Evolutionary conservation across 1,140 invertebrate species (phyloP).

Genomic region (Caenorhabditis elegans): WBcel235 BX284603.4:7378501-7379000

Average conservation of each 20-base stretch:
- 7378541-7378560: constrained; percentile 10
- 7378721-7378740: neutral
- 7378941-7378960: neutral
- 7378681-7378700: neutral
- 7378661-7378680: neutral
- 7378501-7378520: neutral
- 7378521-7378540: neutral
- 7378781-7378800: too few relatives aligned
- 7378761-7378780: too few relatives aligned
- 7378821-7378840: too few relatives aligned
- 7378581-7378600: neutral
- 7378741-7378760: neutral
- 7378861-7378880: too few relatives aligned
- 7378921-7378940: neutral
- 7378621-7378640: constrained; percentile 12
- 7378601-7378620: constrained; percentile 4
- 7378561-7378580: neutral
- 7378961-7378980: neutral
- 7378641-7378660: constrained; percentile 1
- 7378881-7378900: too few relatives aligned
- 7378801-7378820: too few relatives aligned
- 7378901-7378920: neutral
- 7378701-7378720: neutral
- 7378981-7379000: neutral
- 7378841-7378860: too few relatives aligned